Evolutionary conservation across 2,113 vertebrate species (phyloP).

Genomic region (Bubo blakistoni): DNA sequence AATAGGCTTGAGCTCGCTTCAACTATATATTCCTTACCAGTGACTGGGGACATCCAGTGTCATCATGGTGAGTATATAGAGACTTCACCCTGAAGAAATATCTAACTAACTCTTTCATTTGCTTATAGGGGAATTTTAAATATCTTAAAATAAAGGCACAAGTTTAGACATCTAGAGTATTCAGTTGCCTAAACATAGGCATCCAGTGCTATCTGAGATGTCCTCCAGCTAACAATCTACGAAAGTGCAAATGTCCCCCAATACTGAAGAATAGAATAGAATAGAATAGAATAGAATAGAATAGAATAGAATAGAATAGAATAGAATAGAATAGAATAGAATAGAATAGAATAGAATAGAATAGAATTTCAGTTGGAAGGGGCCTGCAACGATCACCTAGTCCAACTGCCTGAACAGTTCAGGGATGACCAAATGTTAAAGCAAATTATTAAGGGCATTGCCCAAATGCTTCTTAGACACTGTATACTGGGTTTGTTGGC

Average conservation of each 20-base stretch:
- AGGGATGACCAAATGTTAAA: not conserved
- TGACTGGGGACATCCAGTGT: not conserved
- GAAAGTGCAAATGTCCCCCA: not conserved
- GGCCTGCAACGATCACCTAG: not conserved
- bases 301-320: not conserved
- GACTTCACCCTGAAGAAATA: not conserved
- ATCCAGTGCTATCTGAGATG: not conserved
- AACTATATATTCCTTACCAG: not conserved
- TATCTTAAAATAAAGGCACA: not conserved
- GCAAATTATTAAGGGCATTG: not conserved
- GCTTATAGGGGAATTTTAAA: not conserved
- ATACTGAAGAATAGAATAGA: not conserved
- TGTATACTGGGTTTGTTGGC: no score
- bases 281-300: not conserved
- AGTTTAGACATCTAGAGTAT: not conserved
- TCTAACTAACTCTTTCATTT: not conserved
- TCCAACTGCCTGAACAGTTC: not conserved
- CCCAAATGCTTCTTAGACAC: not conserved
- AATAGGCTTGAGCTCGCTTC: not conserved
- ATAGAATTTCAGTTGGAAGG: not conserved
- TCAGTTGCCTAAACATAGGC: not conserved
- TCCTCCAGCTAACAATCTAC: not conserved
- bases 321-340: no score
- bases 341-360: not conserved
- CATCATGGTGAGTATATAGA: not conserved